Percentiles rank a stretch among this genome's conserved stretches.
Conservation (phyloP, 2,113 vertebrate species). For the Lophochroa leadbeateri region DNA sequence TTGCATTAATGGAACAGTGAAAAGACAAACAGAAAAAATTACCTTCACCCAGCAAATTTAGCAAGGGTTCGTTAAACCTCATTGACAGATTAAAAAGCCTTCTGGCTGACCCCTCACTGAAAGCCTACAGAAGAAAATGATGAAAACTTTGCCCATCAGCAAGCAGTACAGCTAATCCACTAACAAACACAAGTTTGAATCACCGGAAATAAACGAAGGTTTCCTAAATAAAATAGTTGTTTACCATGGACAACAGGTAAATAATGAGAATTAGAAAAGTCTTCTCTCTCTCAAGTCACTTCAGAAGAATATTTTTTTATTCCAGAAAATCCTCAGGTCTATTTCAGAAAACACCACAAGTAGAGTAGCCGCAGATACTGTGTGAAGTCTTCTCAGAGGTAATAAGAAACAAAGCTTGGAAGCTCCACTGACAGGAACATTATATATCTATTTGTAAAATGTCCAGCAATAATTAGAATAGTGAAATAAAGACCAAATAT, state of each 20-base stretch:
- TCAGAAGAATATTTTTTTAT: not conserved
- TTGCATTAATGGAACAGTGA: not conserved
- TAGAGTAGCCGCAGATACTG: not conserved
- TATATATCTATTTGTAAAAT: not conserved
- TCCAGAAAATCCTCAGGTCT: not conserved
- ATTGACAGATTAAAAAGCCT: not conserved
- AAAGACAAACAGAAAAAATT: not conserved
- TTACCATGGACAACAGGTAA: not conserved
- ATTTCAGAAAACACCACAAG: not conserved
- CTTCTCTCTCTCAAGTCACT: not conserved
- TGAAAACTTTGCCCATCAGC: not conserved
- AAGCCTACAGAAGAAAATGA: not conserved
- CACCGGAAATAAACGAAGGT: not conserved
- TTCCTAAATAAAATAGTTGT: not conserved
- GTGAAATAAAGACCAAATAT: not conserved
- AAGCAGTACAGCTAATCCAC: not conserved
- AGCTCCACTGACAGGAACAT: not conserved
- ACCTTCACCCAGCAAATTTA: not conserved
- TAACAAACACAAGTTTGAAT: not conserved
- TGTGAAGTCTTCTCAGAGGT: not conserved
- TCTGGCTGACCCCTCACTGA: not conserved
- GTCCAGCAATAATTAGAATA: not conserved
- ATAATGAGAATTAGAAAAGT: not conserved
- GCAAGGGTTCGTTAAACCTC: not conserved
- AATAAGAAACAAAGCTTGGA: not conserved